Evolutionary conservation across 23 tunicate species (phyloP), one percentile per base, ranked within the genome.

Genomic region (Trididemnum clinides): DNA sequence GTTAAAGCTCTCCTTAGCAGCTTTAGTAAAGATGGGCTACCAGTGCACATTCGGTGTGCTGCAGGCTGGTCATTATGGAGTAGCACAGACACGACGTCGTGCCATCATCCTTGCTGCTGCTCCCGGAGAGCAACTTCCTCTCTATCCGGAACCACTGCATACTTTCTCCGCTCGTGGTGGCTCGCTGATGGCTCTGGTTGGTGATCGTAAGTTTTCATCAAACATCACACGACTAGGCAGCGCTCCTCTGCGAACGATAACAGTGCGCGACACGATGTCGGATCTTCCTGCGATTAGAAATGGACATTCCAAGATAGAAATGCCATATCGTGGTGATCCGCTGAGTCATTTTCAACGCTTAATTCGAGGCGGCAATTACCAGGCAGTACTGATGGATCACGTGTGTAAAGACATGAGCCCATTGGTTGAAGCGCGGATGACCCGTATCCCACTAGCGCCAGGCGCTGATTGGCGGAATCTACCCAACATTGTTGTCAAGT

Each of bases 381-480:
- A 87, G 49, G 92, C 85, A 27, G 73, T 92, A 27, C 59, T 92
- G 3, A 57, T 84, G 0, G 97, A 92, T 71, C 98, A 94, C 62
- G 76, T 85, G 27, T 94, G 94, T 62, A 89, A 94, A 36, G 89
- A 85, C 15, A 85, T 94, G 93, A 94, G 94, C 35, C 88, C 98
- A 0, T 49, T 94, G 19, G 89, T 89, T 0, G 92, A 69, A 19
- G 90, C 88, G 7, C 63, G 98, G 0, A 89, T 89, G 90, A 64
- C 27, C n/a, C 72, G 64, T 28, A 94, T 94, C 51, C 98, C 98
- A 0, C 81, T 64, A 12, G 31, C 77, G 4, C 94, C 98, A 1
- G 98, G 98, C 1, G 74, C 94, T 3, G 98, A 94, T 81, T 94
- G 98, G 98, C 49, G 98, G 50, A 94, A 94, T 81, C 81, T 94